phyloP scores from a whole-genome alignment of 2,797 vertebrate genomes.

The Pseudochaenichthys georgianus region DNA sequence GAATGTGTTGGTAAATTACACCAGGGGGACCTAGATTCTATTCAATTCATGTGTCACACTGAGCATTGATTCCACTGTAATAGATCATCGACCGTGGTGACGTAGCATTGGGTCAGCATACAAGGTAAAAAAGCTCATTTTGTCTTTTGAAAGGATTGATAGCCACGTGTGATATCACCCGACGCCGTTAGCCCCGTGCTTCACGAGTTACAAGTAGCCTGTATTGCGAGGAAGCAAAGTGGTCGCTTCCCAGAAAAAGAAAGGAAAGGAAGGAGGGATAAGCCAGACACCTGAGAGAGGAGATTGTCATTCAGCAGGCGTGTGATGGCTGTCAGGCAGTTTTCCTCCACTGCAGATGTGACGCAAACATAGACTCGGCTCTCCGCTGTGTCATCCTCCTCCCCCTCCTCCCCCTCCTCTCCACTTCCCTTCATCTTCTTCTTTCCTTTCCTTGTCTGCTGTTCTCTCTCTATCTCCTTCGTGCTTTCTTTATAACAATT shows the following conservation, averaged over 20 bases:
- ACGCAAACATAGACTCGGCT: constrained; percentile 64
- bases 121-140: constrained; percentile 23
- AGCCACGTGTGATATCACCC: constrained; percentile 41
- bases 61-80: constrained; percentile 56
- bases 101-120: neutral
- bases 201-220: constrained; percentile 60
- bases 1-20: constrained; percentile 24
- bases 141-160: constrained; percentile 35
- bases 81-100: constrained; percentile 58
- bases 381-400: constrained; percentile 59
- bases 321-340: constrained; percentile 78
- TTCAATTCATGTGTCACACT: constrained; percentile 34
- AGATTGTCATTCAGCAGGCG: constrained; percentile 78
- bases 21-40: constrained; percentile 25
- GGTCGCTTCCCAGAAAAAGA: constrained; percentile 28
- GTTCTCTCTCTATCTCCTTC: constrained; percentile 11
- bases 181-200: neutral
- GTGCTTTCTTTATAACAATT: constrained; percentile 12
- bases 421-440: constrained; percentile 35
- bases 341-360: constrained; percentile 81
- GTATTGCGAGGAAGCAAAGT: constrained; percentile 16
- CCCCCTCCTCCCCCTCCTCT: constrained; percentile 2
- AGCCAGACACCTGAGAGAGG: constrained; percentile 65
- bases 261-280: constrained; percentile 20
- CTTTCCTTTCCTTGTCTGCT: constrained; percentile 33